Evolutionary conservation across 2,113 vertebrate species (phyloP), one percentile per base, ranked within the genome.

Genomic region (Equus quagga): DNA sequence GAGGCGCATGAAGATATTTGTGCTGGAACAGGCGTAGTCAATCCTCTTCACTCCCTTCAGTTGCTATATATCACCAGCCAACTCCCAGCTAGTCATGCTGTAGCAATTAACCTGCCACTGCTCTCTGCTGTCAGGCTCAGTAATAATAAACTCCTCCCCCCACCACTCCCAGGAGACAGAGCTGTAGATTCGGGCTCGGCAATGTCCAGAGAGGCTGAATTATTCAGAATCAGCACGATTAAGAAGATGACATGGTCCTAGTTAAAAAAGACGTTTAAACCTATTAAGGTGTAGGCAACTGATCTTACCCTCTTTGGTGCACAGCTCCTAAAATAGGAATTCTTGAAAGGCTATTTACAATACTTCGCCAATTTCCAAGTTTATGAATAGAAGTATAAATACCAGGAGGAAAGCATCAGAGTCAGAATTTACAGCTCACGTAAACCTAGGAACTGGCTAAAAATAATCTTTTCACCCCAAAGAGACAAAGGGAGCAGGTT

Each of bases 71-170:
- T 99, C 98, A 99, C 98, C 98, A 97, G 93, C 98, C 98, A 98
- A 98, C 98, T 98, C 98, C 97, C 98, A 98, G 98, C 97, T 98
- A 98, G 98, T 98, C 98, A 98, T 98, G 98, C 98, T 98, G 96
- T 96, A 98, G 98, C 99, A 99, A 99, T 99, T 99, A 99, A 99
- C 99, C 98, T 99, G 98, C 98, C 98, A 98, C 97, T 97, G 98
- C 97, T 98, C 97, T 99, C 98, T 98, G 96, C 98, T 99, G 98
- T 98, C 98, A 98, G 97, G 97, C 96, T 98, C 95, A 72, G 91
- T 98, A 98, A 98, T 98, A 99, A 99, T 98, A 99, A 98, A 98
- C 98, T 98, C 96, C 97, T 92, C 97, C 93, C 41, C 46, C 21
- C 49, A 31, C 75, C 70, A 24, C 31, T 46, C 96, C 97, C 92